Evolutionary conservation across 2,113 vertebrate genomes (phyloP).

Genomic region (rabbit (Oryctolagus cuniculus)): DNA sequence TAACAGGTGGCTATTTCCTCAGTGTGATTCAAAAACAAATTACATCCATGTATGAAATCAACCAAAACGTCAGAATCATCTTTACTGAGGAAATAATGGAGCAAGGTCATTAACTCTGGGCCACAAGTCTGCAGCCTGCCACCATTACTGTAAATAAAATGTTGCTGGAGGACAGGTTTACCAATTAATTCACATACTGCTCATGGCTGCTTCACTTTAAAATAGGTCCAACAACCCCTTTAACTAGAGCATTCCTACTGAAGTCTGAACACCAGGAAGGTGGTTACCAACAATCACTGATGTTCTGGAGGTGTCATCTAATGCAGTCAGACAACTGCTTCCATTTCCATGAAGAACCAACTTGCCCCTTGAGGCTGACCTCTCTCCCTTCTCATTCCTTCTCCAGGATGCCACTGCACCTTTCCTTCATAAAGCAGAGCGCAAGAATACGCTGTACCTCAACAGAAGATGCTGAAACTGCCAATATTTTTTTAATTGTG

Average conservation of each 20-base stretch:
- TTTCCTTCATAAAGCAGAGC: constrained; percentile 43
- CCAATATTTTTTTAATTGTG: not conserved
- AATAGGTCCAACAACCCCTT: not conserved
- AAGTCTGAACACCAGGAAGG: not conserved
- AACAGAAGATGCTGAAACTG: constrained; percentile 29
- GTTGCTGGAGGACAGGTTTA: not conserved
- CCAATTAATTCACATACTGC: not conserved
- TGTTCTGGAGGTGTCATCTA: not conserved
- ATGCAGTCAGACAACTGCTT: not conserved
- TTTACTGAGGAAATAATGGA: not conserved
- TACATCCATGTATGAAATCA: not conserved
- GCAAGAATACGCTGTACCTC: not conserved
- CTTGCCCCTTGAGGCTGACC: not conserved
- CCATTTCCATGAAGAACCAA: not conserved
- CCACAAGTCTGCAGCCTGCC: not conserved
- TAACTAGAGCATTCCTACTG: not conserved
- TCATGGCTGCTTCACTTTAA: not conserved
- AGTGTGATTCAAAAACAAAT: not conserved
- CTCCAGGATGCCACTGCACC: not conserved
- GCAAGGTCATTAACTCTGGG: not conserved
- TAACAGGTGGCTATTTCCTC: not conserved
- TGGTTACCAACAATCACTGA: not conserved
- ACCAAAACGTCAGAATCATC: constrained; percentile 23
- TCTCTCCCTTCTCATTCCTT: not conserved
- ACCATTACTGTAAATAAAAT: not conserved